Evolutionary conservation across 2,113 vertebrate species (phyloP), one percentile per base, ranked within the genome.

Genomic region (Aviceda subcristata): DNA sequence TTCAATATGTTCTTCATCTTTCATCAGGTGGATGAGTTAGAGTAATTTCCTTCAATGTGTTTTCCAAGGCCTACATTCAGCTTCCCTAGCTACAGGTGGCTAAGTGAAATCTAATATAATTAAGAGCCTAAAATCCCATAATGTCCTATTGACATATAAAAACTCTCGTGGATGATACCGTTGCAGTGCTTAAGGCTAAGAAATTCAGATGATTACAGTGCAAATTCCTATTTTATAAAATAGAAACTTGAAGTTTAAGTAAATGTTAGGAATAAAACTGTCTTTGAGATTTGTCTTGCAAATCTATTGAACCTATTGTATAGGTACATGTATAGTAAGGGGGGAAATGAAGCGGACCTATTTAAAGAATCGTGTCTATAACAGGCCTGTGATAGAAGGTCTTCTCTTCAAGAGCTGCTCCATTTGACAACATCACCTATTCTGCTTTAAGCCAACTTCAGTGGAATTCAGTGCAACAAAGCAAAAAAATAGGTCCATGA

Each of bases 311-410:
- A 83, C 13, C 6, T 75, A 14, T 50, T 72, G 12, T 55, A 41
- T 12, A 39, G 4, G 11, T 32, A 23, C 20, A 41, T 21, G 10
- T 20, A 78, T 6, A 67, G 29, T 50, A 36, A 50, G 4, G 6
- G 21, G 10, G 5, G 0, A 9, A 62, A 48, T 1, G 2, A 63
- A 88, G 7, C 2, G 63, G 24, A 22, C 1, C 0, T 86, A 2
- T 71, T 77, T 59, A 36, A 86, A 68, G 11, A 41, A 12, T 4
- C 41, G 6, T 20, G 6, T 86, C 27, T 63, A 3, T 24, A 75
- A 39, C 9, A 86, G 16, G 4, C 2, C 5, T 32, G 6, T 45
- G 38, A 17, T 3, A 39, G 14, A 36, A 41, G 6, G 71, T 27
- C 20, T 39, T 43, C 30, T 62, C 20, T 72, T 89, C 39, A 56